phyloP scores from a whole-genome alignment of 2,888 invertebrate species.

The Drosophila sordidula region DNA sequence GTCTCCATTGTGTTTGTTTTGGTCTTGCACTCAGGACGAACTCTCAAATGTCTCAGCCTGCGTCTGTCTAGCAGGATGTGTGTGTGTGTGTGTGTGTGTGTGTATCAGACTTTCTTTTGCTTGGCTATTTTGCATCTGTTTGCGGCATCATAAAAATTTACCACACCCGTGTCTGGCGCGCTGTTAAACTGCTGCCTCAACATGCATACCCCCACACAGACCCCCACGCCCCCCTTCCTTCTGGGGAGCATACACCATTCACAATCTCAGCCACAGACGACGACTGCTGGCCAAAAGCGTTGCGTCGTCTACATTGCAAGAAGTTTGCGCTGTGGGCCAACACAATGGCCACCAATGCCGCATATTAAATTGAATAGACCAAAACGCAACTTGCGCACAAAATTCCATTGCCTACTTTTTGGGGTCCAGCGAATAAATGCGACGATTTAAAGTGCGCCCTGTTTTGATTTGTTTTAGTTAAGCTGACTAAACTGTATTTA shows the following conservation, averaged over 20 bases:
- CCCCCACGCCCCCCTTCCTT: not conserved
- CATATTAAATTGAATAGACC: slow-evolving; percentile 70
- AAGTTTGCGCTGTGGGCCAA: slow-evolving; percentile 42
- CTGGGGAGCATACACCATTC: slow-evolving; percentile 22
- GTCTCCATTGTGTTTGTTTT: slow-evolving; percentile 65
- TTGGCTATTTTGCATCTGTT: slow-evolving; percentile 77
- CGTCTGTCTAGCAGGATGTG: slow-evolving; percentile 1
- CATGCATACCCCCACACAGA: slow-evolving; percentile 36
- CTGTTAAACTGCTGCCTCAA: slow-evolving; percentile 70
- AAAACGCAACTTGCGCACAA: slow-evolving; percentile 41
- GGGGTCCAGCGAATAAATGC: slow-evolving; percentile 2
- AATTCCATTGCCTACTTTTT: slow-evolving; percentile 49
- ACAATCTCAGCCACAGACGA: slow-evolving; percentile 53
- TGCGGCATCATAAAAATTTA: slow-evolving; percentile 79
- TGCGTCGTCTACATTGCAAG: slow-evolving; percentile 52
- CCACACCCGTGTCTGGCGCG: slow-evolving; percentile 74
- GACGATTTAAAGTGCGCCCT: slow-evolving; percentile 12
- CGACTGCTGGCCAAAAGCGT: slow-evolving; percentile 45
- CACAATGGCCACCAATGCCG: slow-evolving; percentile 49
- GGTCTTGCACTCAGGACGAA: slow-evolving; percentile 31
- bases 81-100: slow-evolving; percentile 14
- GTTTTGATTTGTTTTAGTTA: not conserved
- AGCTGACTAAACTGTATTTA: not conserved
- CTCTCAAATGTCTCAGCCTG: slow-evolving; percentile 46
- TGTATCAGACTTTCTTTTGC: slow-evolving; percentile 54